Conservation (phyloP, 2,888 invertebrate species). For the Andrena bucephala region DNA sequence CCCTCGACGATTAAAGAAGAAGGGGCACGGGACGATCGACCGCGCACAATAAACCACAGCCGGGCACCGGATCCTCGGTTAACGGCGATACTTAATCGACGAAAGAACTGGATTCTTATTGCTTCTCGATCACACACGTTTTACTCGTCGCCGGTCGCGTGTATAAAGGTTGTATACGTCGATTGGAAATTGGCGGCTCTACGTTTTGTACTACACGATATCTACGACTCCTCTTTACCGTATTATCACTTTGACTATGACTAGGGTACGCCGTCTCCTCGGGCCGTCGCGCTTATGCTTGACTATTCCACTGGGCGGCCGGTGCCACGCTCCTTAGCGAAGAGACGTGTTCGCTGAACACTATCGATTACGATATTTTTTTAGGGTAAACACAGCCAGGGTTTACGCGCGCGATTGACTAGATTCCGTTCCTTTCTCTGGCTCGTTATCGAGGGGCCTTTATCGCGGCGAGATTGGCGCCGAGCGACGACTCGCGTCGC, state of each 20-base stretch:
- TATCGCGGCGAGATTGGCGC: slow-evolving; percentile 40
- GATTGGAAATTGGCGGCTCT: slow-evolving; percentile 6
- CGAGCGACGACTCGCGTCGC: slow-evolving; percentile 32
- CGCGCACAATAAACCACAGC: slow-evolving; percentile 48
- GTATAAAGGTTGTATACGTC: neutral
- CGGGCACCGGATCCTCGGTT: slow-evolving; percentile 12
- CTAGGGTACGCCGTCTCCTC: slow-evolving; percentile 35
- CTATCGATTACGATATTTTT: slow-evolving; percentile 77
- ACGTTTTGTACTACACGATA: slow-evolving; percentile 31
- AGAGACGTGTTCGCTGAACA: slow-evolving; percentile 70
- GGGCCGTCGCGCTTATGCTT: neutral
- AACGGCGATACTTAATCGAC: slow-evolving; percentile 13
- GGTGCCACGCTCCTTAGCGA: neutral
- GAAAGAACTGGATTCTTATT: slow-evolving; percentile 53
- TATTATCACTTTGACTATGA: slow-evolving; percentile 43
- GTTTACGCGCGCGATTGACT: slow-evolving; percentile 65
- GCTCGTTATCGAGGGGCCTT: slow-evolving; percentile 2
- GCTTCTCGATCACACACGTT: slow-evolving; percentile 59
- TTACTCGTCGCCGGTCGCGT: neutral
- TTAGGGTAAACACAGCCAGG: slow-evolving; percentile 74
- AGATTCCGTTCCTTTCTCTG: slow-evolving; percentile 5
- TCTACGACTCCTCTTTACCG: neutral
- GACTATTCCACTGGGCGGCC: slow-evolving; percentile 3
- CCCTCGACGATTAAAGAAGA: slow-evolving; percentile 11
- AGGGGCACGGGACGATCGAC: neutral